phyloP scores from a whole-genome alignment of 2,888 invertebrate species.

The Plutella xylostella region DNA sequence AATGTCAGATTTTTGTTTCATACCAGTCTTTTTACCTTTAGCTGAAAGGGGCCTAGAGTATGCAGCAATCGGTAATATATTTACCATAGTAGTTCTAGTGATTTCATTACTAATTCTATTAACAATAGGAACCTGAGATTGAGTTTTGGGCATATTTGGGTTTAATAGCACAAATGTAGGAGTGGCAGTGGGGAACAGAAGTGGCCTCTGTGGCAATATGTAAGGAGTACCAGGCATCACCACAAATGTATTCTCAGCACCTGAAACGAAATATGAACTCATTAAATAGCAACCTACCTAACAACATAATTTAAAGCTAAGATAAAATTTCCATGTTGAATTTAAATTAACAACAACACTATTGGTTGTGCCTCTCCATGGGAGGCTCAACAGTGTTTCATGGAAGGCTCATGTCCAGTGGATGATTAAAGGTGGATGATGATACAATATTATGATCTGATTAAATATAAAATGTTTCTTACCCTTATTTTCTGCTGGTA shows the following conservation, averaged over 20 bases:
- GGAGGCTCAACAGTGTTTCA: too few species aligned
- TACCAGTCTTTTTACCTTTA: constrained; percentile 39
- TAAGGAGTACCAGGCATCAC: constrained; percentile 57
- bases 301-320: too few species aligned
- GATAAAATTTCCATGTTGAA: too few species aligned
- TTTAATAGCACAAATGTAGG: constrained; percentile 55
- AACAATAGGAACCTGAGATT: constrained; percentile 36
- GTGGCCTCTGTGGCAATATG: constrained; percentile 53
- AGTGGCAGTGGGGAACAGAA: constrained; percentile 47
- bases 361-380: too few species aligned
- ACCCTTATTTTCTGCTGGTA: too few species aligned
- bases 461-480: too few species aligned
- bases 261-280: constrained; percentile 33
- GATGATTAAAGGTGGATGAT: too few species aligned
- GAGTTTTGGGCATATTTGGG: constrained; percentile 44
- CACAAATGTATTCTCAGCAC: constrained; percentile 49
- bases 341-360: too few species aligned
- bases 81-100: constrained; percentile 63
- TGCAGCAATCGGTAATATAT: constrained; percentile 61
- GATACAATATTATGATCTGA: too few species aligned
- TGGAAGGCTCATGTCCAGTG: too few species aligned
- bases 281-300: too few species aligned
- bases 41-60: constrained; percentile 54
- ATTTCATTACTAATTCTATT: constrained; percentile 47
- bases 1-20: constrained; percentile 27